phyloP scores from a whole-genome alignment of 2,888 invertebrate species.

The Oithona nana region DNA sequence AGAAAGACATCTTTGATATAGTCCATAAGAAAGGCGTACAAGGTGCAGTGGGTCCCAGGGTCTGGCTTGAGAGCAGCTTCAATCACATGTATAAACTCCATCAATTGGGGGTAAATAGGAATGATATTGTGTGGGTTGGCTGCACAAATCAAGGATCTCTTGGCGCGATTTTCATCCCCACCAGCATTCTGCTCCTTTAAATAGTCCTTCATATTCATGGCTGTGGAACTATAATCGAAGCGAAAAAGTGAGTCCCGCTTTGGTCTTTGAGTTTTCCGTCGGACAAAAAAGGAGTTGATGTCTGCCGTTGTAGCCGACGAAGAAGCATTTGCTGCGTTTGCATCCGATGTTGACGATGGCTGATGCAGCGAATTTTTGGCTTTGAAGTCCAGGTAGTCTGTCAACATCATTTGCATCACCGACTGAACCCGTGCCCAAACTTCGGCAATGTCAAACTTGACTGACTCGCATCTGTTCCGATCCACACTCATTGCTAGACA shows the following conservation, averaged over 20 bases:
- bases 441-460: constrained; percentile 43
- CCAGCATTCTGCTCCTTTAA: constrained; percentile 30
- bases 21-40: constrained; percentile 64
- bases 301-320: constrained; percentile 25
- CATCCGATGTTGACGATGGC: constrained; percentile 17
- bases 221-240: constrained; percentile 46
- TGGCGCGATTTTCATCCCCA: constrained; percentile 7
- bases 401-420: constrained; percentile 49
- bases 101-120: constrained; percentile 59
- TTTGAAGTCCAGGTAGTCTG: constrained; percentile 64
- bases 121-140: constrained; percentile 52
- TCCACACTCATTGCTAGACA: constrained; percentile 31
- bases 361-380: constrained; percentile 18
- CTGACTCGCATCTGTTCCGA: constrained; percentile 39
- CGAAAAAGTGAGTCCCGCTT: constrained; percentile 41
- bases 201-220: constrained; percentile 35
- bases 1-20: constrained; percentile 72
- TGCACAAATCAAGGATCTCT: constrained; percentile 51
- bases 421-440: constrained; percentile 79
- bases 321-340: constrained; percentile 20
- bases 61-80: constrained; percentile 41
- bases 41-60: constrained; percentile 41
- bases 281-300: constrained; percentile 31
- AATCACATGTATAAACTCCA: constrained; percentile 62
- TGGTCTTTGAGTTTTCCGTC: constrained; percentile 25